A percentile compares a stretch with the other conserved stretches of the same genome.
phyloP scores from a whole-genome alignment of 2,797 vertebrate genomes.

The Intellagama lesueurii region DNA sequence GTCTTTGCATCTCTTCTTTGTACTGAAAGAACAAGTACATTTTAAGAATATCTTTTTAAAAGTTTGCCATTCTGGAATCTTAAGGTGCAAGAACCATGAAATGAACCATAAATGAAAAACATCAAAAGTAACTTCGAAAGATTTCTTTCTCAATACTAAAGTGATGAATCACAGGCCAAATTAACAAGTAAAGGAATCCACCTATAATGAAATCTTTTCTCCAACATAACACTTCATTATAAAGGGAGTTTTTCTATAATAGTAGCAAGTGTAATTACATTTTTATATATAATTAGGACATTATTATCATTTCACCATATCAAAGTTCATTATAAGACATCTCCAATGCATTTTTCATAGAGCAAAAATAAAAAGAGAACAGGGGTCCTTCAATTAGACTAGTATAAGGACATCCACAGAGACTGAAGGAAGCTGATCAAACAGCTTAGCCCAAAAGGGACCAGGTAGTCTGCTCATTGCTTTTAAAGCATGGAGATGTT shows the following conservation, averaged over 20 bases:
- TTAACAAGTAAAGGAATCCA: slow-evolving; percentile 83
- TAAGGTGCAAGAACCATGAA: slow-evolving; percentile 77
- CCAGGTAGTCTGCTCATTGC: slow-evolving; percentile 78
- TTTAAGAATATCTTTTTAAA: slow-evolving; percentile 77
- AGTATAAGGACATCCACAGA: slow-evolving; percentile 85
- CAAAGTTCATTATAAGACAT: slow-evolving; percentile 88
- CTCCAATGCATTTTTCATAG: slow-evolving; percentile 85
- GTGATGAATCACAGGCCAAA: slow-evolving; percentile 82
- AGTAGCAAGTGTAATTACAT: slow-evolving; percentile 87
- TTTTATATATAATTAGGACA: slow-evolving; percentile 88
- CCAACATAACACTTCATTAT: slow-evolving; percentile 87
- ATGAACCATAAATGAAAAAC: slow-evolving; percentile 83
- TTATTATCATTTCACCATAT: slow-evolving; percentile 88
- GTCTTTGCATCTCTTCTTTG: slow-evolving; percentile 49
- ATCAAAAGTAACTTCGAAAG: slow-evolving; percentile 84
- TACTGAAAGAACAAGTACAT: slow-evolving; percentile 69
- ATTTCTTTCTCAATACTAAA: slow-evolving; percentile 82
- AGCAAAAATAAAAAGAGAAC: slow-evolving; percentile 85
- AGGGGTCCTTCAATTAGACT: slow-evolving; percentile 85
- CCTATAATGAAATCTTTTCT: slow-evolving; percentile 85
- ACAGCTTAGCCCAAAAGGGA: slow-evolving; percentile 84
- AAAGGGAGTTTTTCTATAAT: slow-evolving; percentile 85
- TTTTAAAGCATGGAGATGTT: slow-evolving; percentile 76
- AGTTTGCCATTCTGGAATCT: slow-evolving; percentile 81
- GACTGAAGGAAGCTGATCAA: slow-evolving; percentile 83